A percentile compares a stretch with the other conserved stretches of the same genome.
Evolutionary conservation across 2,797 vertebrate species (phyloP).

Genomic region (Strix occidentalis): DNA sequence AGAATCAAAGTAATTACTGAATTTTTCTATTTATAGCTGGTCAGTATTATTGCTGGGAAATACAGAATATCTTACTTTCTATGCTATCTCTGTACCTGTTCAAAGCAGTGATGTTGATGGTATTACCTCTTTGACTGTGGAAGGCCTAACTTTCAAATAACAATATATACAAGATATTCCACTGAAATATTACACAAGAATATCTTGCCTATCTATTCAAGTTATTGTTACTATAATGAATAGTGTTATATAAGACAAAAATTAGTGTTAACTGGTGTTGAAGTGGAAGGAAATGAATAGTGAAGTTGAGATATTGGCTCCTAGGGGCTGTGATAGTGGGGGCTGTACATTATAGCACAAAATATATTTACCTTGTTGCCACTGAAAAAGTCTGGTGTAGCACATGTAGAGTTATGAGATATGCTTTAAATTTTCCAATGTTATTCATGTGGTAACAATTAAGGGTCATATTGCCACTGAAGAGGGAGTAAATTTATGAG

Average conservation of each 20-base stretch:
- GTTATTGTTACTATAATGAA: neutral
- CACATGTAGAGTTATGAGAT: neutral
- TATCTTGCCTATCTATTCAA: neutral
- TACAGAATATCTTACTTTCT: neutral
- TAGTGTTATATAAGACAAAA: neutral
- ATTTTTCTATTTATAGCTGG: neutral
- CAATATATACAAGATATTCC: neutral
- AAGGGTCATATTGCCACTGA: neutral
- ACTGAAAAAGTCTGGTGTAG: neutral
- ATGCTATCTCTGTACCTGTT: neutral
- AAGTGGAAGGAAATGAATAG: neutral
- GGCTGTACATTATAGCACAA: neutral
- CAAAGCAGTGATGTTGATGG: neutral
- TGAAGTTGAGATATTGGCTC: neutral
- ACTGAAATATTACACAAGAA: neutral
- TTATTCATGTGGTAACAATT: neutral
- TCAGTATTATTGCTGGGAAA: neutral
- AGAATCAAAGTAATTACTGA: neutral
- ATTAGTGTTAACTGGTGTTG: neutral
- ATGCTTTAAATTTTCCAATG: neutral
- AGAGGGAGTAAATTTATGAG: neutral
- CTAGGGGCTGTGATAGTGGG: neutral
- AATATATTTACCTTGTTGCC: neutral
- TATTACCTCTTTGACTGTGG: neutral
- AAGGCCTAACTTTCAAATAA: neutral